These are phyloP conservation scores for Lates japonicus DNA, from an alignment of 2,797 vertebrate genomes.

Conservation along the genomic window DNA sequence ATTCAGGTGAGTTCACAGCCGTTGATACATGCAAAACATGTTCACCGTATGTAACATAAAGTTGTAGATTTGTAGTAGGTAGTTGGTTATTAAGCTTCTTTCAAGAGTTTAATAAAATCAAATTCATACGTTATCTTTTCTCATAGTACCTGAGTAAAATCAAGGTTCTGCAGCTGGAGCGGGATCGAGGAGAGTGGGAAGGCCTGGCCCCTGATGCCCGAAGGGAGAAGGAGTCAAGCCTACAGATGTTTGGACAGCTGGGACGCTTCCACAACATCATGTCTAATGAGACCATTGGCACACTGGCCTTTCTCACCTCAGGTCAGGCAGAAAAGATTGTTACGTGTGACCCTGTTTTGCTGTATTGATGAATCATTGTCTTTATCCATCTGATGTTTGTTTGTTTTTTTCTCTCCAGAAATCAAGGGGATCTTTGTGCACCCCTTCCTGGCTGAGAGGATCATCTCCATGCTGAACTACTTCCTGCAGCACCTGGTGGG, in stretches of 20 bases:
- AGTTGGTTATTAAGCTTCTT: not conserved
- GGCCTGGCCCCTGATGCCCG: constrained; percentile 90
- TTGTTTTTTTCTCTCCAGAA: constrained; percentile 81
- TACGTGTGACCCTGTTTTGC: not conserved
- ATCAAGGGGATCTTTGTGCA: constrained; percentile 97
- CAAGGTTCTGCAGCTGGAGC: constrained; percentile 97
- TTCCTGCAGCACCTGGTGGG: constrained; percentile 98
- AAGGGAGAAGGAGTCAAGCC: constrained; percentile 95
- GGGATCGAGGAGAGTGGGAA: constrained; percentile 96
- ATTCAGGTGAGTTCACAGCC: constrained; percentile 90
- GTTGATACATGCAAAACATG: not conserved
- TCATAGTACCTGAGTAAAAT: constrained; percentile 98
- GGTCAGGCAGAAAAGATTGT: constrained; percentile 82
- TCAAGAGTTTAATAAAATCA: not conserved
- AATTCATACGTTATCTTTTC: constrained; percentile 39
- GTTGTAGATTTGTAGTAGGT: not conserved
- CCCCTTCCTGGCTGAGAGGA: constrained; percentile 96
- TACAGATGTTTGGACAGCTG: constrained; percentile 98
- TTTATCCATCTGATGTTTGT: not conserved
- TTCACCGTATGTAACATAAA: not conserved
- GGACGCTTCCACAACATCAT: constrained; percentile 99
- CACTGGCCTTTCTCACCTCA: constrained; percentile 96
- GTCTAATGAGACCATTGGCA: constrained; percentile 99
- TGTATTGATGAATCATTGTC: not conserved
- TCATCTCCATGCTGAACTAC: constrained; percentile 99